Conservation (phyloP, 2,797 vertebrate genomes). For the Pagetopsis macropterus region DNA sequence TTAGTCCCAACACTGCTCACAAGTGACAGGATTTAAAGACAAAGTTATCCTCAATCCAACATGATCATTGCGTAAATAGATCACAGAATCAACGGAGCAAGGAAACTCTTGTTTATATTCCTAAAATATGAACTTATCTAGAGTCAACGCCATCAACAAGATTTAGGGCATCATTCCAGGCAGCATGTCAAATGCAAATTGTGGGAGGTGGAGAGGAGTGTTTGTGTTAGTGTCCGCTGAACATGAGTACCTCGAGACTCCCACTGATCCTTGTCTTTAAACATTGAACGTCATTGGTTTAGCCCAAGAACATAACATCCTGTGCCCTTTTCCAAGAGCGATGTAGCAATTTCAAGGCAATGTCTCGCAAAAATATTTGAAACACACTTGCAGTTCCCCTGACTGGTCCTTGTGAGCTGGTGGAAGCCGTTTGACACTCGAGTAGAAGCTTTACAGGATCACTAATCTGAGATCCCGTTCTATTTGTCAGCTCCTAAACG, state of each 20-base stretch:
- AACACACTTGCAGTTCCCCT: slow-evolving; percentile 40
- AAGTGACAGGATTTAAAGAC: not conserved
- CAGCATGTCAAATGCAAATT: slow-evolving; percentile 33
- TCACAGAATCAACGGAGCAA: not conserved
- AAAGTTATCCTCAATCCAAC: not conserved
- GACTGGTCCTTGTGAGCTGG: slow-evolving; percentile 33
- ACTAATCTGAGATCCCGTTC: slow-evolving; percentile 57
- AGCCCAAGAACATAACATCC: slow-evolving; percentile 41
- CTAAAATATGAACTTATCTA: slow-evolving; percentile 13
- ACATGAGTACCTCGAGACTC: slow-evolving; percentile 38
- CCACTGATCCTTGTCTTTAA: slow-evolving; percentile 53
- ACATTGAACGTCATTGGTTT: slow-evolving; percentile 35
- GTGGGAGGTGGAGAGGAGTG: slow-evolving; percentile 39
- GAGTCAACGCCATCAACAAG: slow-evolving; percentile 22
- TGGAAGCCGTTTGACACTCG: slow-evolving; percentile 47
- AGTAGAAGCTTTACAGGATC: slow-evolving; percentile 54
- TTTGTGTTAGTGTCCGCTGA: slow-evolving; percentile 39
- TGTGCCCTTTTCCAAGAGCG: slow-evolving; percentile 28
- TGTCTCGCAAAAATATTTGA: slow-evolving; percentile 29
- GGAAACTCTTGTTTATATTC: slow-evolving; percentile 5
- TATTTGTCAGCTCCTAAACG: slow-evolving; percentile 68
- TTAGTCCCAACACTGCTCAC: not conserved
- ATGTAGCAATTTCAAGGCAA: slow-evolving; percentile 39
- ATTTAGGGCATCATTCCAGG: slow-evolving; percentile 42
- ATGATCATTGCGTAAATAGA: not conserved